Conservation (phyloP, 2,888 invertebrate genomes). For the Anorthoa munda region DNA sequence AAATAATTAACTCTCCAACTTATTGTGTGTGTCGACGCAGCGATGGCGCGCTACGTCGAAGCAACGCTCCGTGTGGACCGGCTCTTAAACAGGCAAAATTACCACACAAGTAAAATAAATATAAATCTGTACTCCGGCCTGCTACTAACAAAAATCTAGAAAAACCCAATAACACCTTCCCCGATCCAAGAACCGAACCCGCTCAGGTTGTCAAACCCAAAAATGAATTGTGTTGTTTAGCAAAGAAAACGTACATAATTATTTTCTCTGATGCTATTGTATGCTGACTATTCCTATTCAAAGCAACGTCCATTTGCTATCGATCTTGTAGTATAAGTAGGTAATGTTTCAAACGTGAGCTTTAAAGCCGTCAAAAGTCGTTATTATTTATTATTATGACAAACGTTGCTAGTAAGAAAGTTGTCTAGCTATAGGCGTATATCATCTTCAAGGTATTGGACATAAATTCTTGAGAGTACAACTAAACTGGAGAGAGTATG, state of each 20-base stretch:
- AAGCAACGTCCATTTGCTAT: slow-evolving; percentile 31
- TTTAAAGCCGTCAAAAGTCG: slow-evolving; percentile 43
- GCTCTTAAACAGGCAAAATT: too few relatives aligned
- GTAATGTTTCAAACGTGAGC: slow-evolving; percentile 40
- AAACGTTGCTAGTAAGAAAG: slow-evolving; percentile 39
- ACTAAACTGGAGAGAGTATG: slow-evolving; percentile 6
- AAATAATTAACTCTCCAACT: too few relatives aligned
- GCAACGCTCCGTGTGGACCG: too few relatives aligned
- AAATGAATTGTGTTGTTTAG: too few relatives aligned
- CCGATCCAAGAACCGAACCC: too few relatives aligned
- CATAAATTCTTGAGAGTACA: slow-evolving; percentile 23
- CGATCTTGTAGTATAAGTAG: slow-evolving; percentile 44
- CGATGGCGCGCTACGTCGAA: too few relatives aligned
- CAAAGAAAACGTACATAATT: neutral
- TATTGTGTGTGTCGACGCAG: too few relatives aligned
- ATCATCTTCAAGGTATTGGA: slow-evolving; percentile 30
- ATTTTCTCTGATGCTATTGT: neutral
- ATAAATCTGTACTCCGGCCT: too few relatives aligned
- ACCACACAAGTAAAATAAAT: too few relatives aligned
- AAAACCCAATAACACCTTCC: neutral
- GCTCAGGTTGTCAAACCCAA: too few relatives aligned
- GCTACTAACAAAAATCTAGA: neutral
- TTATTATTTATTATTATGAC: slow-evolving; percentile 57
- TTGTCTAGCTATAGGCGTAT: slow-evolving; percentile 37
- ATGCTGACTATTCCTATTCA: neutral